These are phyloP conservation scores for Chymomyza costata DNA, from an alignment of 1,140 invertebrate genomes.

Conservation along the genomic window DNA sequence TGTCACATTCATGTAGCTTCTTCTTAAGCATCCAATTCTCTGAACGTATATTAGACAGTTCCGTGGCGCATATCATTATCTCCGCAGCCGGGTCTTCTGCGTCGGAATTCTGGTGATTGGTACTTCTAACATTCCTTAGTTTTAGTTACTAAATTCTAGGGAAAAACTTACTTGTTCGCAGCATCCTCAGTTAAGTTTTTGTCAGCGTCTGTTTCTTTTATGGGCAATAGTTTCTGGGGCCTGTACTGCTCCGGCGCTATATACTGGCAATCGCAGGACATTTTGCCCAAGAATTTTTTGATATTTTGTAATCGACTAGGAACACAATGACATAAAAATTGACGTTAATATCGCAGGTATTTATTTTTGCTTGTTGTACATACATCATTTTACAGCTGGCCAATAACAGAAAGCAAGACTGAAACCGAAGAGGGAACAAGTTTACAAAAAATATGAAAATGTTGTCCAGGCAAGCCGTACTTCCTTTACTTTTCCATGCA, in stretches of 20 bases:
- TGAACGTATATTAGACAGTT: conserved; percentile 35
- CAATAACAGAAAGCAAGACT: too few species aligned
- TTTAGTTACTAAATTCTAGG: not conserved
- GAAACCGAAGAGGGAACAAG: too few species aligned
- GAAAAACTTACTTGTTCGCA: conserved; percentile 4
- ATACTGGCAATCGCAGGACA: conserved; percentile 57
- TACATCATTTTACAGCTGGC: too few species aligned
- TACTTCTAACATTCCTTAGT: not conserved
- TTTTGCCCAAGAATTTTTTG: too few species aligned
- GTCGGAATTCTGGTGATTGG: not conserved
- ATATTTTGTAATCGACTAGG: too few species aligned
- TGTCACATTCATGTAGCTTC: conserved; percentile 43
- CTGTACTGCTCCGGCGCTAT: conserved; percentile 2
- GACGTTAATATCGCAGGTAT: not conserved
- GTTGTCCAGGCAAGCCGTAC: too few species aligned
- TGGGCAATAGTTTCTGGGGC: not conserved
- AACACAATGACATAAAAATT: not conserved
- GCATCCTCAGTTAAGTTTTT: not conserved
- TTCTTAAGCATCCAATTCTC: conserved; percentile 64
- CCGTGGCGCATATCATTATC: conserved; percentile 33
- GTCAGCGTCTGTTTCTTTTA: too few species aligned
- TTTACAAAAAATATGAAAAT: too few species aligned
- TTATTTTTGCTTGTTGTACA: not conserved
- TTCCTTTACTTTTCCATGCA: too few species aligned
- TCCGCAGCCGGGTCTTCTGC: not conserved